Conservation (phyloP, 2,888 invertebrate species). For the Arrhopalites spinosus region DNA sequence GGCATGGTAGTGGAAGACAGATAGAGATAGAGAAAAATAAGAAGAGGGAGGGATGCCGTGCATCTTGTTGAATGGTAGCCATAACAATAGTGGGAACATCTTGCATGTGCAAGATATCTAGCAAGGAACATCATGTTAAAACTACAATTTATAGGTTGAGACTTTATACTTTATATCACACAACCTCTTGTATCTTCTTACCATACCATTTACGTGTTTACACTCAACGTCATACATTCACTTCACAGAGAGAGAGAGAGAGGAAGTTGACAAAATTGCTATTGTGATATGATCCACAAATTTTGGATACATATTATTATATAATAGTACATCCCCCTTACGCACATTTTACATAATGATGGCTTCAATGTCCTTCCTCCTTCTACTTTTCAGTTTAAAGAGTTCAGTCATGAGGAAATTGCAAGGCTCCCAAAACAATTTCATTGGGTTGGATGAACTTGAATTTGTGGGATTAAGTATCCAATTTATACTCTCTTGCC, state of each 20-base stretch:
- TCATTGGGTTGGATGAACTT: slow-evolving; percentile 25
- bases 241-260: background rate
- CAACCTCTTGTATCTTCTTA: background rate
- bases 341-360: no score
- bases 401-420: slow-evolving; percentile 13
- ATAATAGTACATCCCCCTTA: no score
- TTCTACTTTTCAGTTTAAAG: background rate
- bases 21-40: no score
- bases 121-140: background rate
- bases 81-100: no score
- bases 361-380: no score
- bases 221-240: background rate
- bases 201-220: background rate
- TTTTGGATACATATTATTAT: no score
- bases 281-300: background rate
- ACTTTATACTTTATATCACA: no score
- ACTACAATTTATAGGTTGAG: background rate
- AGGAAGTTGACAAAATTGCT: background rate
- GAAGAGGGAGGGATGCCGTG: no score
- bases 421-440: slow-evolving; percentile 15
- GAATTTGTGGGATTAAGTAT: slow-evolving; percentile 34
- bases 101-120: background rate
- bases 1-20: background rate
- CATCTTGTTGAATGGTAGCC: no score
- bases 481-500: background rate